phyloP scores from a whole-genome alignment of 2,113 vertebrate genomes.

The Myotis yumanensis region DNA sequence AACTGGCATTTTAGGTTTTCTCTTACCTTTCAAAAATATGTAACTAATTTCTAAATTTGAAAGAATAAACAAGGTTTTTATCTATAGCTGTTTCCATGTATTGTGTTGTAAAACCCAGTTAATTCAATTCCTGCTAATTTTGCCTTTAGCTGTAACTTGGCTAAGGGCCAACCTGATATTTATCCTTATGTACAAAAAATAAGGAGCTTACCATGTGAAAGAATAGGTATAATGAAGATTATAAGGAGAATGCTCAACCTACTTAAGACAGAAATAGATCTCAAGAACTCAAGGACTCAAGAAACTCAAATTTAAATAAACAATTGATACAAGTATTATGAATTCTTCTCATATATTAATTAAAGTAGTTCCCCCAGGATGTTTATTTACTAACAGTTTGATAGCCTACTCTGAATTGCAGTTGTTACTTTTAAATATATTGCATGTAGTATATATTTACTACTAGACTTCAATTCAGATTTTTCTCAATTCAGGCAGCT shows the following conservation, averaged over 20 bases:
- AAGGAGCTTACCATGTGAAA: conserved; percentile 47
- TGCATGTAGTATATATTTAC: conserved; percentile 56
- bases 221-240: conserved; percentile 48
- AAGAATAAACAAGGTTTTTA: not conserved
- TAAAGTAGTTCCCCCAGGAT: conserved; percentile 57
- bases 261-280: conserved; percentile 64
- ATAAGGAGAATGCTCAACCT: conserved; percentile 50
- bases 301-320: conserved; percentile 66
- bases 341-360: conserved; percentile 65
- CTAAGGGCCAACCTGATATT: conserved; percentile 56
- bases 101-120: not conserved
- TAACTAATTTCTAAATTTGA: not conserved
- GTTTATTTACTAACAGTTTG: conserved; percentile 68
- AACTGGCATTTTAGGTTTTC: not conserved
- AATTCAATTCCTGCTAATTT: conserved; percentile 51
- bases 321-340: conserved; percentile 55
- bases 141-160: conserved; percentile 51
- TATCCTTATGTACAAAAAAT: conserved; percentile 22
- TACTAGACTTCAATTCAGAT: conserved; percentile 48
- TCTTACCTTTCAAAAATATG: conserved; percentile 12
- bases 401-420: conserved; percentile 52
- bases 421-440: conserved; percentile 67
- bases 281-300: conserved; percentile 54
- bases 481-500: conserved; percentile 65
- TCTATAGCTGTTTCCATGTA: not conserved